Base-by-base conservation (phyloP, 1,140 invertebrate species). In the Linepithema humile region DNA sequence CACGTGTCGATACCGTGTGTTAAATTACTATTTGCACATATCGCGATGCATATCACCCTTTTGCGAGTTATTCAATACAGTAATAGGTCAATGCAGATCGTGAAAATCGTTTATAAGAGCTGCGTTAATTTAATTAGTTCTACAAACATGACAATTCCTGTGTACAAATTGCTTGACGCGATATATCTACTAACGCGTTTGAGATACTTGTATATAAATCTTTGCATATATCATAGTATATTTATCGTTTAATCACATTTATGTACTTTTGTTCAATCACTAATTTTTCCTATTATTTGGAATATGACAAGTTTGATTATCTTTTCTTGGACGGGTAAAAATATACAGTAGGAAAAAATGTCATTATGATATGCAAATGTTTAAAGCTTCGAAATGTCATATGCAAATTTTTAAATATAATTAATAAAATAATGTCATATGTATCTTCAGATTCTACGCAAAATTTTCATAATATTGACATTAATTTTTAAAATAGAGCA, bases 121-220 rank as follows among this genome's bases (percentile, higher is more conserved):
- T 50, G 40, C 32, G 74, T 65, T 65, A 77, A 77, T 77, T 77
- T 65, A 77, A 77, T 77, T 77, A 77, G 43, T 50, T 23, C 74
- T 65, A 43, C 29, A 77, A 65, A 77, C 45, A 65, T 77, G 59
- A 77, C 32, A 57, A 77, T 77, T 77, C 40, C 59, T 20, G 48
- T 15, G 43, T 62, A n/a, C n/a, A n/a, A n/a, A 20, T 15, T 77
- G 45, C 32, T 77, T 29, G 32, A 65, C 43, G 20, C 17, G 59
- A 50, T 32, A 64, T 12, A 35, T 77, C 65, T 32, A 77, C 53
- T 65, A 50, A 77, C 60, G 62, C 26, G 38, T 26, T 74, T 45
- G 32, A 38, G 35, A 64, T 7, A 65, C 65, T 77, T 50, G 60
- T 53, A 29, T 50, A 77, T 65, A 38, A 38, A 77, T 77, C 23